Percentiles rank a stretch among this genome's conserved stretches.
Evolutionary conservation across 2,888 invertebrate species (phyloP).

Genomic region (Aphrophora alni): DNA sequence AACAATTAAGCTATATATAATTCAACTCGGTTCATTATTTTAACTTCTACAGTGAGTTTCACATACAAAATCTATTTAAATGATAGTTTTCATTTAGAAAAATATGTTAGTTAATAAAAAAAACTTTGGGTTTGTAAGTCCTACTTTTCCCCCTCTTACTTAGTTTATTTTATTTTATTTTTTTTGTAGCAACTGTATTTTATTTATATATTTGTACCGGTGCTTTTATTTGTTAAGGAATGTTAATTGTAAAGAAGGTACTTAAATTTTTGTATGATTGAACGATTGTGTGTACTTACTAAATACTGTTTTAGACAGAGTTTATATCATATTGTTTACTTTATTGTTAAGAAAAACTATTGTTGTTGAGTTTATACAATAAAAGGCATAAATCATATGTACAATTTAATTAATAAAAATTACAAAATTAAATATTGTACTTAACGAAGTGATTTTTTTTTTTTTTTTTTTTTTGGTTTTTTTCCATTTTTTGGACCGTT

Average conservation of each 20-base stretch:
- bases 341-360: slow-evolving; percentile 31
- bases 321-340: slow-evolving; percentile 25
- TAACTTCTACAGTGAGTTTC: too few species aligned
- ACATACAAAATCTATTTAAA: too few species aligned
- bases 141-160: too few species aligned
- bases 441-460: neutral
- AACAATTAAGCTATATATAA: too few species aligned
- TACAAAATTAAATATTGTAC: neutral
- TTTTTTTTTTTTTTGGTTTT: neutral
- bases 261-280: slow-evolving; percentile 27
- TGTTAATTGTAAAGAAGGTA: slow-evolving; percentile 26
- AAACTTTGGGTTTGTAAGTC: neutral
- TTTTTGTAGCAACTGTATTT: neutral
- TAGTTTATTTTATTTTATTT: neutral
- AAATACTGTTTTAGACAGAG: slow-evolving; percentile 10
- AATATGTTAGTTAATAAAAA: too few species aligned
- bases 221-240: slow-evolving; percentile 29
- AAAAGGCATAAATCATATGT: slow-evolving; percentile 28
- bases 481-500: neutral
- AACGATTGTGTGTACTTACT: slow-evolving; percentile 30
- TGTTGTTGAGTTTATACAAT: slow-evolving; percentile 37
- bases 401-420: slow-evolving; percentile 31
- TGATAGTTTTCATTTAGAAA: too few species aligned
- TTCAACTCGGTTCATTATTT: too few species aligned
- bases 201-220: slow-evolving; percentile 24